phyloP scores from a whole-genome alignment of 2,113 vertebrate species.

The Chitala chitala region DNA sequence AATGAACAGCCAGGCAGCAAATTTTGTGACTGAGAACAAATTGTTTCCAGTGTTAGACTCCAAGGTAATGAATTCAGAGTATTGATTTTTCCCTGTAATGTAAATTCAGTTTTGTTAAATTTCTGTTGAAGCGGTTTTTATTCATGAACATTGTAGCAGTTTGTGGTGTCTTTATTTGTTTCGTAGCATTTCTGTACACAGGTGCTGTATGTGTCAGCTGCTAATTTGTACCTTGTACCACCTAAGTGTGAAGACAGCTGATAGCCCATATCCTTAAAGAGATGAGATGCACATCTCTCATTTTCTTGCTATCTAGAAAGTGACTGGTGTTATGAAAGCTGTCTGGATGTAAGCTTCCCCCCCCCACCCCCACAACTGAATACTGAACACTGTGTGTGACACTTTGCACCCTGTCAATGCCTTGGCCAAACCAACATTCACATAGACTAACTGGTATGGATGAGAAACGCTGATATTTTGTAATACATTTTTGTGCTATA shows the following conservation, averaged over 20 bases:
- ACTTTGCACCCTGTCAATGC: neutral
- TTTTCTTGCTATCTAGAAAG: neutral
- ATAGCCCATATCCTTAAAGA: neutral
- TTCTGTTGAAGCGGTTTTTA: too few species aligned
- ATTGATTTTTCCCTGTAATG: too few species aligned
- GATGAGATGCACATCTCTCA: neutral
- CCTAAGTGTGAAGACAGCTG: neutral
- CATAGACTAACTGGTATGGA: too few species aligned
- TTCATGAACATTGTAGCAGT: too few species aligned
- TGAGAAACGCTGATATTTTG: too few species aligned
- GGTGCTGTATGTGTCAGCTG: neutral
- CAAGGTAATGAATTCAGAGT: too few species aligned
- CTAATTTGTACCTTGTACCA: neutral
- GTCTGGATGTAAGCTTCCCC: neutral
- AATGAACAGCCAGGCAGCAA: too few species aligned
- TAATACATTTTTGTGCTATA: too few species aligned
- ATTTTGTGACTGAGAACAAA: too few species aligned
- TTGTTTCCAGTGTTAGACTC: too few species aligned
- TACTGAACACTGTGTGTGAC: neutral
- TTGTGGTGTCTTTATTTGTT: neutral
- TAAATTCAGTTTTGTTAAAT: too few species aligned
- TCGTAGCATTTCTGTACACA: neutral
- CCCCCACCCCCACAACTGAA: neutral
- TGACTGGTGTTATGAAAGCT: slow-evolving; percentile 5
- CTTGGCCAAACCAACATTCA: too few species aligned